Percentiles rank a stretch among this genome's conserved stretches.
phyloP scores from a whole-genome alignment of 2,113 vertebrate genomes.

The Trematocara marginatum region DNA sequence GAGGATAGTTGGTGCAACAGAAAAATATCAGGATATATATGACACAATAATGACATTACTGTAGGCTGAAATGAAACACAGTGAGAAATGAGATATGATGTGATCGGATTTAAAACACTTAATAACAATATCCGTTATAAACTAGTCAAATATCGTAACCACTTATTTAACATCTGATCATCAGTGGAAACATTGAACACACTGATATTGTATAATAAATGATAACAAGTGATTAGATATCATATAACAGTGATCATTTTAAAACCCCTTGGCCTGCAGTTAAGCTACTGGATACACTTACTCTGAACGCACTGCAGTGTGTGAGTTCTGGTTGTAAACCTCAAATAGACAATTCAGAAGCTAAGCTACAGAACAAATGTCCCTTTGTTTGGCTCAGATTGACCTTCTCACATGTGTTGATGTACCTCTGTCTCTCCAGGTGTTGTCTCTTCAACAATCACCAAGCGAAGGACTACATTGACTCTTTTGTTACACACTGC shows the following conservation, averaged over 20 bases:
- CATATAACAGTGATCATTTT: background rate
- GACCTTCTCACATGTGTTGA: background rate
- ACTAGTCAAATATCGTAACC: background rate
- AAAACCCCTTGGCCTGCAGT: background rate
- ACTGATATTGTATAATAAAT: background rate
- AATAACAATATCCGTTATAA: background rate
- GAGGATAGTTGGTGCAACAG: background rate
- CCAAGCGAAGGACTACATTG: slow-evolving; percentile 98
- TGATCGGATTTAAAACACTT: background rate
- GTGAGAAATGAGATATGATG: background rate
- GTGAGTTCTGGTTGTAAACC: background rate
- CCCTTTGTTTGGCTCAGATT: background rate
- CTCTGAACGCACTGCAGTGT: background rate
- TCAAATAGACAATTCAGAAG: background rate
- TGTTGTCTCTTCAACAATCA: slow-evolving; percentile 97
- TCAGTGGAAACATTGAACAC: background rate
- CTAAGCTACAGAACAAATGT: background rate
- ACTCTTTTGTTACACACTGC: slow-evolving; percentile 96
- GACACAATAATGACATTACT: background rate
- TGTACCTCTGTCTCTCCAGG: slow-evolving; percentile 63
- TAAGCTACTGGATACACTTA: background rate
- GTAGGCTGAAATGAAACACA: background rate
- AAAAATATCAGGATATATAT: background rate
- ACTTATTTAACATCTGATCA: background rate
- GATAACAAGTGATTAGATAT: background rate